A percentile compares a stretch with the other conserved stretches of the same genome.
Evolutionary conservation across 2,113 vertebrate species (phyloP).

Genomic region (Neomonachus schauinslandi): DNA sequence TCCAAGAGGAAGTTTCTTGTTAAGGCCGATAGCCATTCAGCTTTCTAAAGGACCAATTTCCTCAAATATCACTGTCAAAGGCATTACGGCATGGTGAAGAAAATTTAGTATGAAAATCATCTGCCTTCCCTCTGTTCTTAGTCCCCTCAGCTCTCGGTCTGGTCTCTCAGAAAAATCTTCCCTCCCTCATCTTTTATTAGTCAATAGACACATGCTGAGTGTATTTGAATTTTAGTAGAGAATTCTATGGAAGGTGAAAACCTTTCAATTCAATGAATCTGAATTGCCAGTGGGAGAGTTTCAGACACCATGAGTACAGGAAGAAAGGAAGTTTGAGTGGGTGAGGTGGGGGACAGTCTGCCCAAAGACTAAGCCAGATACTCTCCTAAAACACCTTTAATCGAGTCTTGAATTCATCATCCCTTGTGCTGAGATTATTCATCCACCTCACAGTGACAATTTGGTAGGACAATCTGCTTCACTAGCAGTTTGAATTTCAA

Average conservation of each 20-base stretch:
- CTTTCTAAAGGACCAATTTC: not conserved
- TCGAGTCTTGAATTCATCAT: not conserved
- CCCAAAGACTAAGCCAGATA: not conserved
- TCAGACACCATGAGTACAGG: not conserved
- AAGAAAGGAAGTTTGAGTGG: not conserved
- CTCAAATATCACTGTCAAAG: not conserved
- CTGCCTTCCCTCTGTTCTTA: not conserved
- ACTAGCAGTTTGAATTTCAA: constrained; percentile 12
- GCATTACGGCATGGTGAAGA: not conserved
- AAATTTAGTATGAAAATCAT: not conserved
- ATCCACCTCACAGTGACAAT: not conserved
- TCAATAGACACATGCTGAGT: not conserved
- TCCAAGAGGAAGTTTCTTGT: not conserved
- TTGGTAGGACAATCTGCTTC: not conserved
- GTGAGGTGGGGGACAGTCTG: not conserved
- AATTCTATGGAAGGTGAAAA: not conserved
- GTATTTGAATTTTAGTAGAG: not conserved
- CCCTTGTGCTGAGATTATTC: not conserved
- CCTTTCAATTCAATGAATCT: not conserved
- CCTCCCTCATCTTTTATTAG: not conserved
- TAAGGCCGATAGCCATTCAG: not conserved
- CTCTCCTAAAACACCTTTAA: not conserved
- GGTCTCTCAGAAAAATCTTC: not conserved
- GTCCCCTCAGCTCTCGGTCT: not conserved
- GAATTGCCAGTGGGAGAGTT: not conserved